These are phyloP conservation scores for Yponomeuta sedellus DNA, from an alignment of 2,888 invertebrate genomes.

Conservation along the genomic window DNA sequence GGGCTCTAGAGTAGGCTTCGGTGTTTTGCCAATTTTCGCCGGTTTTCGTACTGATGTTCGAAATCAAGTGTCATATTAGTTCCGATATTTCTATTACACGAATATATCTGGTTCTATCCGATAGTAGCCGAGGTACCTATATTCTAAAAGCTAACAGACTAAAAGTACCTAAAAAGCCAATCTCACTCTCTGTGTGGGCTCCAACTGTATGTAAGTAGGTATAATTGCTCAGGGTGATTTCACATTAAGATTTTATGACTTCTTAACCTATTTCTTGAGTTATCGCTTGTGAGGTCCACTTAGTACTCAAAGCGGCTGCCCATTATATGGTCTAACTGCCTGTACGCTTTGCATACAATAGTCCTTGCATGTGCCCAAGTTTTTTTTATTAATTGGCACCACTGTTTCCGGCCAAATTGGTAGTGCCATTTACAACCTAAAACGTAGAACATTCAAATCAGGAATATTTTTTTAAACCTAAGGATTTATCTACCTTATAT, in stretches of 20 bases:
- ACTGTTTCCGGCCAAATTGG: neutral
- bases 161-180: neutral
- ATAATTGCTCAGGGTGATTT: neutral
- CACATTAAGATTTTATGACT: neutral
- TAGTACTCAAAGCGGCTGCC: slow-evolving; percentile 53
- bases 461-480: neutral
- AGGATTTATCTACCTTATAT: too few relatives aligned
- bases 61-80: too few relatives aligned
- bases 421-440: neutral
- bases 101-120: too few relatives aligned
- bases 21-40: too few relatives aligned
- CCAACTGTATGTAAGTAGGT: neutral
- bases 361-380: slow-evolving; percentile 31
- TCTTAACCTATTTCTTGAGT: slow-evolving; percentile 9
- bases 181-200: neutral
- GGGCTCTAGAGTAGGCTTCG: too few relatives aligned
- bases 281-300: slow-evolving; percentile 56
- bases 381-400: slow-evolving; percentile 27
- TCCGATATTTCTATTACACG: too few relatives aligned
- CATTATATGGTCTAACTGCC: slow-evolving; percentile 48
- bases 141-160: too few relatives aligned
- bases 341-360: slow-evolving; percentile 69
- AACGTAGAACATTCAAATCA: neutral
- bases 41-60: too few relatives aligned
- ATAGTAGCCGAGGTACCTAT: too few relatives aligned